Percentiles rank a stretch among this genome's conserved stretches.
phyloP scores from a whole-genome alignment of 2,888 invertebrate species.

The Erannis defoliaria region DNA sequence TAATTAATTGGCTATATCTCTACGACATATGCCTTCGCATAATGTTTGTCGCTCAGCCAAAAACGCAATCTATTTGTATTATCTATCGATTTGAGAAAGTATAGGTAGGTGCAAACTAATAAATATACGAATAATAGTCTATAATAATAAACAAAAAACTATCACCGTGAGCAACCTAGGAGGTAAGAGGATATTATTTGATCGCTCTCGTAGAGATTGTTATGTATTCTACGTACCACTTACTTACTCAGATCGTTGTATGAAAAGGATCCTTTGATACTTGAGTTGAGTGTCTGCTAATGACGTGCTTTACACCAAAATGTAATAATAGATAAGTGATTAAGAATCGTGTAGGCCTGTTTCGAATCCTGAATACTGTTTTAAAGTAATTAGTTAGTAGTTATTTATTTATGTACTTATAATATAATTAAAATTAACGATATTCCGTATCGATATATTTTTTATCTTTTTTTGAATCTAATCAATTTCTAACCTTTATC shows the following conservation, averaged over 20 bases:
- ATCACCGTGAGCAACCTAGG: constrained; percentile 1
- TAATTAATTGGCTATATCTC: too few species aligned
- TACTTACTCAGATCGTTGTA: constrained; percentile 7
- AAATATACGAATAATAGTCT: too few species aligned
- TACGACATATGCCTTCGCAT: too few species aligned
- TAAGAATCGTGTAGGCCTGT: background rate
- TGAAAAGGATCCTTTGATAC: constrained; percentile 18
- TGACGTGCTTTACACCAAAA: constrained; percentile 1
- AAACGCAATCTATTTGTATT: too few species aligned
- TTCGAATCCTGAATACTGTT: too few species aligned
- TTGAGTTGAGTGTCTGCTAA: constrained; percentile 14
- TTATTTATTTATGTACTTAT: too few species aligned
- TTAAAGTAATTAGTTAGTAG: too few species aligned
- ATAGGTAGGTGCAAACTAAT: background rate
- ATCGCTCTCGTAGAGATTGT: constrained; percentile 7
- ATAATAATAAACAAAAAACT: background rate
- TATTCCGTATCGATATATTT: too few species aligned
- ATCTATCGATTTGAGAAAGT: background rate
- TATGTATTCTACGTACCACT: constrained; percentile 6
- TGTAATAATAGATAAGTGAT: background rate
- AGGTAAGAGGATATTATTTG: constrained; percentile 9
- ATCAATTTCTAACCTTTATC: too few species aligned
- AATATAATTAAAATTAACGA: too few species aligned
- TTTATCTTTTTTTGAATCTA: too few species aligned
- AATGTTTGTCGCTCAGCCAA: background rate